phyloP scores from a whole-genome alignment of 1,140 invertebrate species.

The Phymastichus coffea region DNA sequence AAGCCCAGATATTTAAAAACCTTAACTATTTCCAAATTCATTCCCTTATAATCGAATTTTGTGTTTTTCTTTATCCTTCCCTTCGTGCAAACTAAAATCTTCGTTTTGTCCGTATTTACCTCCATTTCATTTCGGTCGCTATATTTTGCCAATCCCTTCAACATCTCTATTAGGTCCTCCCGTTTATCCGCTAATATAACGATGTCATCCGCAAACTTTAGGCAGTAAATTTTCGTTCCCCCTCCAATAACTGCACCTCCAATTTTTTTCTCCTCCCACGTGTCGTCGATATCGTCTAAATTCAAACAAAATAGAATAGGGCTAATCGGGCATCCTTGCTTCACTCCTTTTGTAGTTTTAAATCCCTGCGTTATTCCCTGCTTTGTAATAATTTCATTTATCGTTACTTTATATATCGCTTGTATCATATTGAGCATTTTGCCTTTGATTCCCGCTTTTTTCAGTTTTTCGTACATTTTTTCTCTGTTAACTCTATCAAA shows the following conservation, averaged over 20 bases:
- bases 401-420: too few species aligned
- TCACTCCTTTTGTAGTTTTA: not conserved
- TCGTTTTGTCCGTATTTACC: constrained; percentile 15
- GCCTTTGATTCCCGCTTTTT: too few species aligned
- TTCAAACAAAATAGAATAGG: too few species aligned
- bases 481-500: too few species aligned
- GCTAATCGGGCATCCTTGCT: too few species aligned
- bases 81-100: constrained; percentile 20
- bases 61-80: constrained; percentile 1
- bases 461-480: constrained; percentile 19
- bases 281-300: too few species aligned
- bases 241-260: constrained; percentile 18
- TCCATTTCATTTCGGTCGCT: constrained; percentile 1
- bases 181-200: not conserved
- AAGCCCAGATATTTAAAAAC: constrained; percentile 15
- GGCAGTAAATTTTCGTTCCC: not conserved
- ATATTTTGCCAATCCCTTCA: constrained; percentile 13
- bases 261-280: not conserved
- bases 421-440: too few species aligned
- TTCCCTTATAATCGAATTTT: constrained; percentile 15
- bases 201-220: constrained; percentile 19
- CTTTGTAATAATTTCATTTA: too few species aligned
- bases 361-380: constrained; percentile 22
- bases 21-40: constrained; percentile 10
- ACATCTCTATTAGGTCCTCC: constrained; percentile 11